phyloP scores from a whole-genome alignment of 1,140 invertebrate genomes.

The Pseudomyrmex gracilis region DNA sequence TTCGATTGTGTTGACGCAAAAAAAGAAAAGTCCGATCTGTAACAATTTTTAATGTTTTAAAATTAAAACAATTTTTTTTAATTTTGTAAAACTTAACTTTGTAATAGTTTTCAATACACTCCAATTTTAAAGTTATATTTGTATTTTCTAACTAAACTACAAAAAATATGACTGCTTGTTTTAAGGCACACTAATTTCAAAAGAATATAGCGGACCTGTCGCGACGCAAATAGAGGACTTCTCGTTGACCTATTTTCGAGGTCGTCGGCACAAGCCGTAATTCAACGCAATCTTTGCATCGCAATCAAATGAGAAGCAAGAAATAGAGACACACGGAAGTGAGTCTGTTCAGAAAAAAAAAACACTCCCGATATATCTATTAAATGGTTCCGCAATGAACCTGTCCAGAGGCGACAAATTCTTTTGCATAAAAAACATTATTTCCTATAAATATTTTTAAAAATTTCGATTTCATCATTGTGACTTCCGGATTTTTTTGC shows the following conservation, averaged over 20 bases:
- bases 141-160: neutral
- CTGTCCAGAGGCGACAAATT: too few relatives aligned
- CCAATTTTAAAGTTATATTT: neutral
- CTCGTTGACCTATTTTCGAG: slow-evolving; percentile 56
- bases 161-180: neutral
- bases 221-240: slow-evolving; percentile 58
- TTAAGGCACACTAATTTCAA: slow-evolving; percentile 15
- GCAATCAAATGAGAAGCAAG: slow-evolving; percentile 41
- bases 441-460: too few relatives aligned
- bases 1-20: too few relatives aligned
- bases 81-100: neutral
- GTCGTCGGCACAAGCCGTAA: slow-evolving; percentile 30
- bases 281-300: slow-evolving; percentile 55
- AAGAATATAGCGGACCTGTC: slow-evolving; percentile 43
- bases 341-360: neutral
- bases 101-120: neutral
- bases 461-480: neutral
- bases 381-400: slow-evolving; percentile 19
- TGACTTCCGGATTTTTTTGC: neutral
- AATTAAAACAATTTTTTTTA: too few relatives aligned
- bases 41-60: too few relatives aligned
- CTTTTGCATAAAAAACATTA: too few relatives aligned
- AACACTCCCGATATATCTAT: slow-evolving; percentile 32
- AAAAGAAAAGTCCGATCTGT: too few relatives aligned
- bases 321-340: slow-evolving; percentile 18